Evolutionary conservation across 2,888 invertebrate species (phyloP), one percentile per base, ranked within the genome.

Genomic region (Drosophila villosipedis): DNA sequence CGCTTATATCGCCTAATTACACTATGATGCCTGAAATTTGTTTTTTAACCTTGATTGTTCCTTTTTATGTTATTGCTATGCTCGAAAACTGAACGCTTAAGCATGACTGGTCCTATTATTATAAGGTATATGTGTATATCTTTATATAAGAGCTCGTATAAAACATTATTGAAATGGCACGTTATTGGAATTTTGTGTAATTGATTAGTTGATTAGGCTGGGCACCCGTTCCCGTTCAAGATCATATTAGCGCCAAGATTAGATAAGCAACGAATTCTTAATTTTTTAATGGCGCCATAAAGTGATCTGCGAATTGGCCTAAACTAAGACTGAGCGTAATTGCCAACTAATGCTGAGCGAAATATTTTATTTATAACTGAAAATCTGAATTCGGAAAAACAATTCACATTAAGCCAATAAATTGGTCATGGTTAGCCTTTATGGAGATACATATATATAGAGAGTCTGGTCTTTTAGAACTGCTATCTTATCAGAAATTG

Each of bases 201-300:
- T 55, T 47, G 60, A 66, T 33, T 33, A 12, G 0, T 54, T 70
- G 73, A 82, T 82, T 82, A 68, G 67, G 57, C 43, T 28, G 16
- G 73, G 33, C 62, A 60, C 16, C 65, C 41, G 53, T 49, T 76
- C 16, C 67, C 47, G 53, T 43, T 76, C 69, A 73, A 79, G 79
- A 81, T 88, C 85, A 62, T 25, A 82, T 75, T 82, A 58, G 59
- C 33, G 37, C 50, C 14, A 52, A 37, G 84, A 85, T 85, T 70
- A 85, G 84, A 85, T 85, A 84, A 69, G 68, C 50, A 12, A 22
- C 41, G 33, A 19, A n/a, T 9, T 22, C 16, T 4, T 16, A 22
- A 2, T 22, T 31, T 28, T 43, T 19, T 30, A 35, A n/a, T 39
- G 7, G 41, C 12, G 49, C 33, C 19, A 75, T 74, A 74, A 78